Conservation (phyloP, 2,797 vertebrate species). For the Allobates femoralis region DNA sequence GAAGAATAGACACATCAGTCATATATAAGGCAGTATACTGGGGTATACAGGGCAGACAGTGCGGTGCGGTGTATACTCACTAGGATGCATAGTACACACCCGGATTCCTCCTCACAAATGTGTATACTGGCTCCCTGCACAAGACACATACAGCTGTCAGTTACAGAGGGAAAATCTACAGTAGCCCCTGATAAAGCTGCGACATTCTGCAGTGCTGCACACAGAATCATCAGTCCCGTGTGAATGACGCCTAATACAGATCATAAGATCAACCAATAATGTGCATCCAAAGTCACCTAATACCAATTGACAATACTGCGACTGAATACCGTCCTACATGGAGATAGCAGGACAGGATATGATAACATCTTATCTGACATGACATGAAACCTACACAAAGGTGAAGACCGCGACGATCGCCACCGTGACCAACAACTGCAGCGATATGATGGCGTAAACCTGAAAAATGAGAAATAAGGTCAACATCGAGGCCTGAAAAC, state of each 20-base stretch:
- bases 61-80: constrained; percentile 79
- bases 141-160: background rate
- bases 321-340: too few relatives aligned
- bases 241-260: too few relatives aligned
- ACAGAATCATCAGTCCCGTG: background rate
- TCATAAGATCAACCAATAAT: too few relatives aligned
- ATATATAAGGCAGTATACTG: background rate
- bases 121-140: constrained; percentile 79
- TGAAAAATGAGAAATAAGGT: constrained; percentile 68
- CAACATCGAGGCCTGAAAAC: background rate
- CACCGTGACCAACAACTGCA: constrained; percentile 86
- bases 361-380: background rate
- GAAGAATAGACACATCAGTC: constrained; percentile 19
- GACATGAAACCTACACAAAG: constrained; percentile 84
- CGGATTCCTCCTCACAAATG: constrained; percentile 79
- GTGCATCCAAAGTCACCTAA: too few relatives aligned
- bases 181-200: background rate
- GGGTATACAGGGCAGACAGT: background rate
- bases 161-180: background rate
- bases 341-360: background rate
- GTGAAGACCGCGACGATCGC: constrained; percentile 87
- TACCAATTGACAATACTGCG: too few relatives aligned
- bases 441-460: constrained; percentile 90
- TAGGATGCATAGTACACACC: constrained; percentile 88
- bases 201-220: background rate